These are phyloP conservation scores for Trematocara nigrifrons DNA, from an alignment of 2,113 vertebrate species.

Conservation along the genomic window DNA sequence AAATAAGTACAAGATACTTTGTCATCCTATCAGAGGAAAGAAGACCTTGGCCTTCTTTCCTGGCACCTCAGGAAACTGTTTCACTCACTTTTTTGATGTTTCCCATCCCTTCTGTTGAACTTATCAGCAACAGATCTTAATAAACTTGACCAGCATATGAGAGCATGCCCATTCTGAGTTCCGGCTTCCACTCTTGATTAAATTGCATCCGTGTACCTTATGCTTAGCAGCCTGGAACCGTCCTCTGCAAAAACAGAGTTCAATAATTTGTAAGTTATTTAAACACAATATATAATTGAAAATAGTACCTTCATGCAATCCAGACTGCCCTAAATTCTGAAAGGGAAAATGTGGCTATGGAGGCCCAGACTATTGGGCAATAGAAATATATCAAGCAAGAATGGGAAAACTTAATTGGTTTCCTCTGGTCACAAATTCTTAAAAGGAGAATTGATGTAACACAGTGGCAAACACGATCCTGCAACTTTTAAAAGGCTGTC, in stretches of 20 bases:
- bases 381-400: background rate
- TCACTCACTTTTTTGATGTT: background rate
- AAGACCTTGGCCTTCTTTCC: background rate
- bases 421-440: background rate
- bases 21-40: constrained; percentile 3
- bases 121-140: background rate
- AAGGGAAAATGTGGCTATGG: background rate
- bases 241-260: background rate
- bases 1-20: background rate
- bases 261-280: background rate
- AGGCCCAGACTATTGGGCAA: background rate
- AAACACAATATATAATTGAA: background rate
- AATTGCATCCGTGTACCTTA: background rate
- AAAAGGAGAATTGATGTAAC: background rate
- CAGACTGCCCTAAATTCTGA: background rate
- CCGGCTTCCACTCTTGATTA: background rate
- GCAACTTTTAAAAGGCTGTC: background rate
- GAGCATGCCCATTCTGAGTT: background rate
- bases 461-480: background rate
- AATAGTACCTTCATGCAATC: background rate
- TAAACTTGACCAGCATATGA: constrained; percentile 10
- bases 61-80: background rate
- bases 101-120: constrained; percentile 1
- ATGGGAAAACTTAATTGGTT: background rate
- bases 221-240: background rate